Evolutionary conservation across 2,113 vertebrate species (phyloP), one percentile per base, ranked within the genome.

Genomic region (Asarcornis scutulata): DNA sequence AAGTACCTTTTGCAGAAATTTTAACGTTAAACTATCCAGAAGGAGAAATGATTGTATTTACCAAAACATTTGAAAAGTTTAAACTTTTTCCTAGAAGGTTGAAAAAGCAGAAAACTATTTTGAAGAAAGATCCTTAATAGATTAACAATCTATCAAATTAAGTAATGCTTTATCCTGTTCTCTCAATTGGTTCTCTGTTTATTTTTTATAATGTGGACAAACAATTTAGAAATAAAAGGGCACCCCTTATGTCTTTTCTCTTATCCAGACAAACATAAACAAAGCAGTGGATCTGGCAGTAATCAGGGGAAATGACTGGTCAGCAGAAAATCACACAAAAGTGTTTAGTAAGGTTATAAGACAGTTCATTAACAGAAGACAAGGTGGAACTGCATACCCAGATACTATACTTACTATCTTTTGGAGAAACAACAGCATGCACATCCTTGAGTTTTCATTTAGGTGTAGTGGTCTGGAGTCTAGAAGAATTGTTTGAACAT

Each of bases 341-440:
- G 12, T 46, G 44, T 91, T 86, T 72, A 86, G 79, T 73, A 94
- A 89, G 73, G 22, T 52, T 84, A 16, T 63, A 74, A 93, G 95
- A 75, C 76, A 96, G 75, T 62, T 97, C 89, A 93, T 93, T 97
- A 97, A 84, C 46, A 83, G 53, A 67, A 75, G 87, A 84, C 79
- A 93, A 85, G 94, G 82, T 38, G 90, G 68, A 68, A 67, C 60
- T 48, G 86, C n/a, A 17, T 31, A 62, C 34, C 38, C 63, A 82
- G 52, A 59, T 62, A 63, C 11, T 5, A 23, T 34, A 36, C 25
- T 38, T 64, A 32, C 31, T 74, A 15, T n/a, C 63, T 92, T 71
- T 13, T 36, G 32, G 66, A 92, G 79, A 72, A 84, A 89, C 64
- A 21, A 31, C 62, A 84, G 18, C n/a, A 17, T 7, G 7, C 21